Percentiles rank a stretch among this genome's conserved stretches.
Conservation (phyloP, 2,113 vertebrate genomes). For the Carassius gibelio region DNA sequence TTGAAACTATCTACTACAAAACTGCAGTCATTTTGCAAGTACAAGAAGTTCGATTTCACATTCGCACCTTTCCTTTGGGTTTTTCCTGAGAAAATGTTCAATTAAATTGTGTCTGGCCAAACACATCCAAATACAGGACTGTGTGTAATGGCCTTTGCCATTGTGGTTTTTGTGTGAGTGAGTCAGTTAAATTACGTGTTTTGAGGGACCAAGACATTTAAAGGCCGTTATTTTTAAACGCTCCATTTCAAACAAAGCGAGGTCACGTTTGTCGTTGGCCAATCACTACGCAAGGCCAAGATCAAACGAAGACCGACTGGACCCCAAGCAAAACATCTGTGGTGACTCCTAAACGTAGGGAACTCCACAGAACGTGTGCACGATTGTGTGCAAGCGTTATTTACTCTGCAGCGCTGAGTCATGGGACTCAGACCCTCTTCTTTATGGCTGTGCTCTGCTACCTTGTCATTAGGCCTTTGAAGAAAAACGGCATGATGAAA, state of each 20-base stretch:
- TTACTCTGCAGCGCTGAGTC: slow-evolving; percentile 74
- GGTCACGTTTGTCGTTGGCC: background rate
- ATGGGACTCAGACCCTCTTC: slow-evolving; percentile 65
- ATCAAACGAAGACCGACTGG: slow-evolving; percentile 71
- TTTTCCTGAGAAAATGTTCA: slow-evolving; percentile 55
- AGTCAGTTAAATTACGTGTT: slow-evolving; percentile 7
- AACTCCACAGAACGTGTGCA: slow-evolving; percentile 63
- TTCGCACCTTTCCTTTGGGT: slow-evolving; percentile 45
- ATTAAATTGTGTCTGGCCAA: slow-evolving; percentile 64
- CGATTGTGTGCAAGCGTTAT: slow-evolving; percentile 63
- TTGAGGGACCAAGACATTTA: slow-evolving; percentile 13
- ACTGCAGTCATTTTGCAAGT: background rate
- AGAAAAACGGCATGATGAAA: slow-evolving; percentile 77
- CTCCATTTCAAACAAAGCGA: slow-evolving; percentile 15
- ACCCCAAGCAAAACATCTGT: slow-evolving; percentile 74
- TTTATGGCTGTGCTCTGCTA: slow-evolving; percentile 77
- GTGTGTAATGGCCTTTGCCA: slow-evolving; percentile 38
- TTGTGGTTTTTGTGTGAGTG: slow-evolving; percentile 9
- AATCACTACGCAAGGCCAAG: slow-evolving; percentile 61
- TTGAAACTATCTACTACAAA: background rate
- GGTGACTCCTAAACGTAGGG: slow-evolving; percentile 70
- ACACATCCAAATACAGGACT: slow-evolving; percentile 65
- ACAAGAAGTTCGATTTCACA: background rate
- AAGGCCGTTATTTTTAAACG: slow-evolving; percentile 17
- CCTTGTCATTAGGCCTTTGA: slow-evolving; percentile 82